A percentile compares a stretch with the other conserved stretches of the same genome.
Evolutionary conservation across 2,113 vertebrate genomes (phyloP).

Genomic region (Scophthalmus maximus): DNA sequence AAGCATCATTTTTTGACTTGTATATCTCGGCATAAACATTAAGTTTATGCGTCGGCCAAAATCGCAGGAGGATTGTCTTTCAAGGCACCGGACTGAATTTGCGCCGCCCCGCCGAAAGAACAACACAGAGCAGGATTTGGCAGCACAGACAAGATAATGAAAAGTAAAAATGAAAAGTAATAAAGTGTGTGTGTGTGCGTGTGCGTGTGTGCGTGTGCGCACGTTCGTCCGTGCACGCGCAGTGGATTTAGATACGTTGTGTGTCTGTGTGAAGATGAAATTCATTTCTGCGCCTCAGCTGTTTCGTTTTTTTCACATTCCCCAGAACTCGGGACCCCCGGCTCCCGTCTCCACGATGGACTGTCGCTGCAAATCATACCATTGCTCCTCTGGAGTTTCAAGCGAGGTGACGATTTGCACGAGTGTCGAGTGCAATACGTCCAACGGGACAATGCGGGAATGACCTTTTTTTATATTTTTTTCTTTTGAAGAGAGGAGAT

Average conservation of each 20-base stretch:
- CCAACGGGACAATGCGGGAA: slow-evolving; percentile 21
- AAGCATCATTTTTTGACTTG: slow-evolving; percentile 14
- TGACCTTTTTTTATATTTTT: too few species aligned
- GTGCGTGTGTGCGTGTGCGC: not conserved
- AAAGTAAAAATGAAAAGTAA: slow-evolving; percentile 66
- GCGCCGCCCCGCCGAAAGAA: slow-evolving; percentile 50
- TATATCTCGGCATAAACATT: slow-evolving; percentile 33
- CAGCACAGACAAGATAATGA: slow-evolving; percentile 52
- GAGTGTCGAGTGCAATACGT: slow-evolving; percentile 23
- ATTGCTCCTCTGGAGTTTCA: slow-evolving; percentile 28
- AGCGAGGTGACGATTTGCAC: slow-evolving; percentile 9
- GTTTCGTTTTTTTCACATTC: slow-evolving; percentile 30
- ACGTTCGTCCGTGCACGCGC: too few species aligned
- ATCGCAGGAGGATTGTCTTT: slow-evolving; percentile 46
- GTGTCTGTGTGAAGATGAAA: slow-evolving; percentile 34
- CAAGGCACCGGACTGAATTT: slow-evolving; percentile 39
- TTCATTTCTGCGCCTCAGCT: slow-evolving; percentile 40
- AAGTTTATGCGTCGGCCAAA: not conserved
- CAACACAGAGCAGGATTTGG: slow-evolving; percentile 57
- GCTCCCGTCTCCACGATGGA: slow-evolving; percentile 24
- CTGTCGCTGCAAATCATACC: slow-evolving; percentile 29
- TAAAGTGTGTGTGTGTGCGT: slow-evolving; percentile 25
- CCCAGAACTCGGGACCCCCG: slow-evolving; percentile 14
- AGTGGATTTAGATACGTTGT: too few species aligned
- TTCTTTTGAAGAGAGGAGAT: slow-evolving; percentile 10